These are phyloP conservation scores for Phrynocephalus forsythii DNA, from an alignment of 2,797 vertebrate species.

Conservation along the genomic window DNA sequence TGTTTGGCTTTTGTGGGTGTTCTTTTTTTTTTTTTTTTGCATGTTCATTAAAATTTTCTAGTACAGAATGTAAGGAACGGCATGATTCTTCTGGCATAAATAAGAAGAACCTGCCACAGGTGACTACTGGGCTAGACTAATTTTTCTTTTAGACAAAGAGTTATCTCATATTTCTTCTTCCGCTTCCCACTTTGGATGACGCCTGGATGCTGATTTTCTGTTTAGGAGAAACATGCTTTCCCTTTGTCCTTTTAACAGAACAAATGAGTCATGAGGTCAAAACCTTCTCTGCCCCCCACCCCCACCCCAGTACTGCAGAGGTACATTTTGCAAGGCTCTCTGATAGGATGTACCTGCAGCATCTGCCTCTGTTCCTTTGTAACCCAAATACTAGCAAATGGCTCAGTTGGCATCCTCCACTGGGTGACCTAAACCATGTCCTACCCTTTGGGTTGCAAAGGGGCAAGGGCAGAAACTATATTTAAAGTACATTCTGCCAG, in stretches of 20 bases:
- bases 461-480: not conserved
- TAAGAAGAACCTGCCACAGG: not conserved
- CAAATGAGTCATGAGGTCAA: not conserved
- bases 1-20: not conserved
- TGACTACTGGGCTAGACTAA: not conserved
- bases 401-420: not conserved
- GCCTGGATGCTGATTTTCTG: constrained; percentile 5
- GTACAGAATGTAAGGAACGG: not conserved
- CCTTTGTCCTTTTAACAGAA: not conserved
- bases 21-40: not conserved
- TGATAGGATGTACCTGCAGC: no score
- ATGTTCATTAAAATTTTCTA: not conserved
- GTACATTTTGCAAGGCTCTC: no score
- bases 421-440: not conserved
- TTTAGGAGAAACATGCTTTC: constrained; percentile 4
- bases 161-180: not conserved
- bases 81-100: not conserved
- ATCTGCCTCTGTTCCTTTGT: no score
- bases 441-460: not conserved
- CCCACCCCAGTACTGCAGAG: no score
- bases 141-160: not conserved
- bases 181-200: not conserved
- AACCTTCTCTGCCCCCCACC: not conserved
- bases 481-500: not conserved
- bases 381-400: no score